Evolutionary conservation across 2,888 invertebrate genomes (phyloP).

Genomic region (Blastobasis adustella): DNA sequence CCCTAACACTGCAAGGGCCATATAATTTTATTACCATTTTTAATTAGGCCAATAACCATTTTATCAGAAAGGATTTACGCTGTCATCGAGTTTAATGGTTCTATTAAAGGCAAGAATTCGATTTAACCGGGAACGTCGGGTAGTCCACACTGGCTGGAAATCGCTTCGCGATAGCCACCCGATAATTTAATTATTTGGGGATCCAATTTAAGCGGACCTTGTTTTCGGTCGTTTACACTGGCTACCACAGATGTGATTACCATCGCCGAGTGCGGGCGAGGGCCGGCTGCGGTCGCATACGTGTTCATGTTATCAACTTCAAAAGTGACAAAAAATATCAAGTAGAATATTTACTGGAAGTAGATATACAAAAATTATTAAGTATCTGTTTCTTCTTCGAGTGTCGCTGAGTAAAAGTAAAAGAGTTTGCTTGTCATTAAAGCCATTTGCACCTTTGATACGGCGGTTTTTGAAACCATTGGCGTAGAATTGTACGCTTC

Average conservation of each 20-base stretch:
- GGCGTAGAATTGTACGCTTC: too few species aligned
- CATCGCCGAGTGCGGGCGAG: constrained; percentile 8
- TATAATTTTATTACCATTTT: too few species aligned
- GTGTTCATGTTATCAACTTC: too few species aligned
- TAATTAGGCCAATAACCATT: constrained; percentile 5
- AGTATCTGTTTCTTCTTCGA: too few species aligned
- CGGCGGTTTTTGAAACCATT: too few species aligned
- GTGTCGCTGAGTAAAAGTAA: too few species aligned
- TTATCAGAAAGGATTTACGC: constrained; percentile 18
- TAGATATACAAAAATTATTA: too few species aligned
- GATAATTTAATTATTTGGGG: constrained; percentile 52
- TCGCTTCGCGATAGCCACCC: constrained; percentile 49
- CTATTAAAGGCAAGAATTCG: constrained; percentile 38
- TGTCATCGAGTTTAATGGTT: constrained; percentile 31
- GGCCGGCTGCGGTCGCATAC: too few species aligned
- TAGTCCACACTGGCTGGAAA: constrained; percentile 51
- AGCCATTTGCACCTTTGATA: too few species aligned
- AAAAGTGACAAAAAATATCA: too few species aligned
- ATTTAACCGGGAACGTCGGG: constrained; percentile 30
- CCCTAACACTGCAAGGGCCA: constrained; percentile 14
- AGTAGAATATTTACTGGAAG: too few species aligned
- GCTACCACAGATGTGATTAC: constrained; percentile 26
- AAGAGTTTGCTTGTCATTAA: too few species aligned
- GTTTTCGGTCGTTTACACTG: constrained; percentile 29
- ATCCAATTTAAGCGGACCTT: constrained; percentile 31